Evolutionary conservation across 1,140 invertebrate genomes (phyloP).

Genomic region (Drosophila ercepeae): DNA sequence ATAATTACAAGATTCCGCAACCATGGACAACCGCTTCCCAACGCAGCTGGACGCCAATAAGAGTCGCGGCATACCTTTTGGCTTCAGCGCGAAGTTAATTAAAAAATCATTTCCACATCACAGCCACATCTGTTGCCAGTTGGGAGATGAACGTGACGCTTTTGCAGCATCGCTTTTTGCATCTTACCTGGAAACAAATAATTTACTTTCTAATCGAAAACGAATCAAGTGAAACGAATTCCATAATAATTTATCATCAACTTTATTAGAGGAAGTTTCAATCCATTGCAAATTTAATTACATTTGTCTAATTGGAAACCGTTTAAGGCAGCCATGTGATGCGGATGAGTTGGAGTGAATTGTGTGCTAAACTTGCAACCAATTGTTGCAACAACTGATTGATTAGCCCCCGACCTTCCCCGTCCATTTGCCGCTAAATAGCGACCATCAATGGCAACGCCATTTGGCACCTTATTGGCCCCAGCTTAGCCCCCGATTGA

Average conservation of each 20-base stretch:
- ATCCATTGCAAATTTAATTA: neutral
- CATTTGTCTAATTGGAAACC: neutral
- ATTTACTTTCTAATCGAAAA: too few species aligned
- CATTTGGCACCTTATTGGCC: conserved; percentile 42
- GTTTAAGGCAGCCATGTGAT: conserved; percentile 2
- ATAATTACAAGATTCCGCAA: conserved; percentile 54
- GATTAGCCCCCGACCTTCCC: conserved; percentile 7
- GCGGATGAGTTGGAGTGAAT: neutral
- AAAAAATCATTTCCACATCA: conserved; percentile 52
- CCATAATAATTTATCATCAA: too few species aligned
- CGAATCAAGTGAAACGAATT: too few species aligned
- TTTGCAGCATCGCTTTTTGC: neutral
- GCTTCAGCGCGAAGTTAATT: conserved; percentile 37
- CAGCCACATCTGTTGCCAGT: conserved; percentile 15
- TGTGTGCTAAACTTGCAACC: conserved; percentile 18
- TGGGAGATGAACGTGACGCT: neutral
- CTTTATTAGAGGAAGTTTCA: neutral
- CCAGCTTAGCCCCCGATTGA: conserved; percentile 4
- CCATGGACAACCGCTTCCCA: neutral
- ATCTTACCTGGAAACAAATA: too few species aligned
- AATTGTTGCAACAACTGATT: conserved; percentile 43
- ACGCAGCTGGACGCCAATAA: neutral
- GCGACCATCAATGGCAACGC: conserved; percentile 32
- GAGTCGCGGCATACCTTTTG: conserved; percentile 6
- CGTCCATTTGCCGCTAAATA: conserved; percentile 28